phyloP scores from a whole-genome alignment of 2,113 vertebrate species.

The Eulacestoma nigropectus region DNA sequence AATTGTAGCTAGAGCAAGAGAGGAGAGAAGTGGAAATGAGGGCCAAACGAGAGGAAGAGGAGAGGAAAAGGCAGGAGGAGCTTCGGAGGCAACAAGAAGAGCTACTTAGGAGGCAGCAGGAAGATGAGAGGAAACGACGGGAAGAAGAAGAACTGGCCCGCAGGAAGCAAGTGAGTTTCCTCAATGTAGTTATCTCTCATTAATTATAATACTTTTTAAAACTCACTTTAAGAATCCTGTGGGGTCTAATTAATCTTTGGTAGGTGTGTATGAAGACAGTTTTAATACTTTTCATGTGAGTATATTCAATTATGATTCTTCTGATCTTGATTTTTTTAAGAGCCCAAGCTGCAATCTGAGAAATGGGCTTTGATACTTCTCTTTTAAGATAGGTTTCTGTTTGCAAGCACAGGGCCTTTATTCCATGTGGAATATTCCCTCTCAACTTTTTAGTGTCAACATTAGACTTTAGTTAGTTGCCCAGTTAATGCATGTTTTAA shows the following conservation, averaged over 20 bases:
- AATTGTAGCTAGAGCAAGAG: constrained; percentile 88
- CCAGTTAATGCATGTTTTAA: not conserved
- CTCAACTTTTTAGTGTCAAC: not conserved
- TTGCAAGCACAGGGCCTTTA: not conserved
- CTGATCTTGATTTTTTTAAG: not conserved
- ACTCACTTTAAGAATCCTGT: constrained; percentile 46
- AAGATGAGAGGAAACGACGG: constrained; percentile 89
- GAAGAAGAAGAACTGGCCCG: constrained; percentile 92
- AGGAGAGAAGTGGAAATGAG: constrained; percentile 90
- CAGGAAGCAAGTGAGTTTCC: constrained; percentile 86
- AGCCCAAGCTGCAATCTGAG: not conserved
- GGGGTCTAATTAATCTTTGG: constrained; percentile 30
- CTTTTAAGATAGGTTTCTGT: not conserved
- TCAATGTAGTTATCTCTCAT: constrained; percentile 36
- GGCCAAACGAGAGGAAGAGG: constrained; percentile 94
- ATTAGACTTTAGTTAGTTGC: not conserved
- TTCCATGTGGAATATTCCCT: not conserved
- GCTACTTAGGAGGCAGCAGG: constrained; percentile 84
- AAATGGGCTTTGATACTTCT: not conserved
- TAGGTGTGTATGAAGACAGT: constrained; percentile 36
- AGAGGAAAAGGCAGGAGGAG: constrained; percentile 85
- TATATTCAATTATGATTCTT: not conserved
- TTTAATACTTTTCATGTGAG: constrained; percentile 29
- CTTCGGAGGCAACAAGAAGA: constrained; percentile 86
- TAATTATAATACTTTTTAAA: constrained; percentile 11